Conservation (phyloP, 2,888 invertebrate genomes). For the Perizoma flavofasciatum region DNA sequence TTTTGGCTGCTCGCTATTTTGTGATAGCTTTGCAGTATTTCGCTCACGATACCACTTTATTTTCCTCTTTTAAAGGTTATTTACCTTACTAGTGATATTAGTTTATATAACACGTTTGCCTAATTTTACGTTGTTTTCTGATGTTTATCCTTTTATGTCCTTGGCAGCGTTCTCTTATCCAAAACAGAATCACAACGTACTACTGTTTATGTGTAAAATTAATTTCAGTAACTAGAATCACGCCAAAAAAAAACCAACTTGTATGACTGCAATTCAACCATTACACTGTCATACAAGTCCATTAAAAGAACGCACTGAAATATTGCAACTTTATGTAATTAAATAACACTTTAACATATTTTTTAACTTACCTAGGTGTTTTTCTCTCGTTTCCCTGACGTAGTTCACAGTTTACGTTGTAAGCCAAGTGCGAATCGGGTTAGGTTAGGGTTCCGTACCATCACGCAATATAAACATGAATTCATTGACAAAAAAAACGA, state of each 20-base stretch:
- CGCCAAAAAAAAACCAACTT: too few relatives aligned
- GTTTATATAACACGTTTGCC: slow-evolving; percentile 3
- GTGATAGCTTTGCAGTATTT: slow-evolving; percentile 17
- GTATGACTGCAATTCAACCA: too few relatives aligned
- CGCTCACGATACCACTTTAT: slow-evolving; percentile 18
- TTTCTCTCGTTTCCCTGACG: not conserved
- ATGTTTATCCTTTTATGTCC: not conserved
- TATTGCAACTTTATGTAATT: too few relatives aligned
- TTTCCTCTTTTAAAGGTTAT: slow-evolving; percentile 24
- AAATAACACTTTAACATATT: not conserved
- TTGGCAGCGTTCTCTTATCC: slow-evolving; percentile 5
- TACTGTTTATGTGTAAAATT: too few relatives aligned
- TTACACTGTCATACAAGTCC: too few relatives aligned
- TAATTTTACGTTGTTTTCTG: slow-evolving; percentile 7
- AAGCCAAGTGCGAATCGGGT: too few relatives aligned
- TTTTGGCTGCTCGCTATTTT: slow-evolving; percentile 15
- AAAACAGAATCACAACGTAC: not conserved
- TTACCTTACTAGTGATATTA: slow-evolving; percentile 15
- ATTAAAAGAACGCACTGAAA: too few relatives aligned
- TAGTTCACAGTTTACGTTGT: too few relatives aligned
- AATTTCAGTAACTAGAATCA: too few relatives aligned
- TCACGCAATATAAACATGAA: too few relatives aligned
- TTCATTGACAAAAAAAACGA: too few relatives aligned
- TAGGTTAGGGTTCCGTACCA: too few relatives aligned
- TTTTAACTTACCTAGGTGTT: not conserved